phyloP scores from a whole-genome alignment of 1,140 invertebrate species.

The Bombus vancouverensis region DNA sequence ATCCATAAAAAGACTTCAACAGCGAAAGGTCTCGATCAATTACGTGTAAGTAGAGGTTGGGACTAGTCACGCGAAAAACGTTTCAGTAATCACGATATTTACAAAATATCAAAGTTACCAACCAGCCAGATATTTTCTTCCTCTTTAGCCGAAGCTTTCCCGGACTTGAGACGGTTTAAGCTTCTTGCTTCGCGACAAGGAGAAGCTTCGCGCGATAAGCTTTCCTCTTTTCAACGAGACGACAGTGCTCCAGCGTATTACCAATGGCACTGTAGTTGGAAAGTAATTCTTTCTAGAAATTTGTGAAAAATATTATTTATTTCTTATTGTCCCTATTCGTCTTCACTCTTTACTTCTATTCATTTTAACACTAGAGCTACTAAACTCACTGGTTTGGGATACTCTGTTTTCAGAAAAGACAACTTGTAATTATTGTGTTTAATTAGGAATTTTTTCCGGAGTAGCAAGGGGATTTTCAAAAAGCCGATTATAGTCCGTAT shows the following conservation, averaged over 20 bases:
- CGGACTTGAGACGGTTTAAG: not conserved
- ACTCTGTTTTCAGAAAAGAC: no score
- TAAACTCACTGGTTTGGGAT: no score
- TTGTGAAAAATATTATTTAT: no score
- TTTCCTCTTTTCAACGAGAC: no score
- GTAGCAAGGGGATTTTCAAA: not conserved
- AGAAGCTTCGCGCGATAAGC: no score
- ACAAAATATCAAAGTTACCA: not conserved
- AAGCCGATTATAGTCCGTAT: not conserved
- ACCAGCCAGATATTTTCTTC: not conserved
- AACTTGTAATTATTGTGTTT: not conserved
- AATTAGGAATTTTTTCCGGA: not conserved
- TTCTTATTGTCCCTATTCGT: no score
- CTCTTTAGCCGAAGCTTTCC: not conserved
- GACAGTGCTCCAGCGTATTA: no score
- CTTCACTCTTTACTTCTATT: no score
- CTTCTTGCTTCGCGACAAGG: no score
- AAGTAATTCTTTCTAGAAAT: no score
- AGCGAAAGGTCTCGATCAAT: constrained; percentile 2
- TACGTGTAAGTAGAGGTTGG: not conserved
- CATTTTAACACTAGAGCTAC: no score
- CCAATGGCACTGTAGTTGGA: not conserved
- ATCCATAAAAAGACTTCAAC: constrained; percentile 13
- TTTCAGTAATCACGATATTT: not conserved
- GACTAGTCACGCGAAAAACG: not conserved